Evolutionary conservation across 2,888 invertebrate genomes (phyloP), one percentile per base, ranked within the genome.

Genomic region (Lycophotia porphyrea): DNA sequence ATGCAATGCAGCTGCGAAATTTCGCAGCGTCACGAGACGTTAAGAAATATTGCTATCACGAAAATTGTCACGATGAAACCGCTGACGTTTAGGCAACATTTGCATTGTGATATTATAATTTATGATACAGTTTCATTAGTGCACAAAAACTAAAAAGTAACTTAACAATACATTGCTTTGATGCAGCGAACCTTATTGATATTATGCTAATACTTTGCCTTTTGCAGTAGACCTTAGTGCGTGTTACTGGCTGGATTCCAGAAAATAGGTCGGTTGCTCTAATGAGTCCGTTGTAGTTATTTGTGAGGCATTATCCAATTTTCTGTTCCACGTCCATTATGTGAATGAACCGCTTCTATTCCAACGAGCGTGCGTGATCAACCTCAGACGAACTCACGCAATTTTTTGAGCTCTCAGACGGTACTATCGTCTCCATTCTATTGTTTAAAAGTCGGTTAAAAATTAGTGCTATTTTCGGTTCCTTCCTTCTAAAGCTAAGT

Each of bases 221-320:
- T 44, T 44, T 65, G 64, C 66, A 76, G 24, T 65, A 18, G 39
- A 36, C 34, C 36, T 31, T 36, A 64, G 47, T 70, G 81, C 58
- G 68, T 72, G 75, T 66, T 78, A 65, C 61, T 39, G 63, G 61
- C 60, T 77, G 78, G 75, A 80, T 85, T 85, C 60, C 74, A 89
- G 78, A 88, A 93, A 92, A 92, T 92, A 90, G 92, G 92, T 91
- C 89, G 90, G 87, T 86, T 73, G 75, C 80, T 87, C 86, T 91
- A 90, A 91, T 90, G 87, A 87, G 78, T 80, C 82, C 82, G 80
- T 82, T 89, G 84, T 87, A 87, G 91, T 90, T 91, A 93, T 93
- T 94, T 92, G 89, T 86, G 85, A 89, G 89, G 82, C 80, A 93
- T 94, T 94, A 95, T 95, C 94, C 93, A 95, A 95, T 95, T 94